Evolutionary conservation across 2,888 invertebrate species (phyloP).

Genomic region (Caenorhabditis sulstoni): DNA sequence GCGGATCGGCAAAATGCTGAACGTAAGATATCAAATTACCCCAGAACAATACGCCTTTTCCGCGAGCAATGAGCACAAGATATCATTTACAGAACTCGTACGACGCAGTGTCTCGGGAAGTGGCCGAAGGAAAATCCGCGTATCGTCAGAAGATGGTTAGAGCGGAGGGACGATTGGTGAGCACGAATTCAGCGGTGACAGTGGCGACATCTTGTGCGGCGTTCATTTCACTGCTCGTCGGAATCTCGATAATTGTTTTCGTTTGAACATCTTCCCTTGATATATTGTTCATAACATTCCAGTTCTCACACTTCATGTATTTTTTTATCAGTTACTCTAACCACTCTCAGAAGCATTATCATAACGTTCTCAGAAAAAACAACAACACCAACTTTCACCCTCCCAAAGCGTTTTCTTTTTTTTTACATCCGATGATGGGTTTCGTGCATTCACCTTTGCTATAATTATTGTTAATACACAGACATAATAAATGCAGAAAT

Average conservation of each 20-base stretch:
- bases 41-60: not conserved
- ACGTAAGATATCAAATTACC: slow-evolving; percentile 48
- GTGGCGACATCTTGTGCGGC: not conserved
- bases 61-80: slow-evolving; percentile 5
- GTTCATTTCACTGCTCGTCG: not conserved
- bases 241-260: no score
- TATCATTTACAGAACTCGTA: slow-evolving; percentile 56
- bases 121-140: slow-evolving; percentile 35
- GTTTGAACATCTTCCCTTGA: no score
- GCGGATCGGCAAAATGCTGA: slow-evolving; percentile 58
- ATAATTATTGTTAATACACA: slow-evolving; percentile 1
- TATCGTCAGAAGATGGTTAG: slow-evolving; percentile 42
- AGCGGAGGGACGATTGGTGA: slow-evolving; percentile 6
- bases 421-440: slow-evolving; percentile 30
- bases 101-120: slow-evolving; percentile 41
- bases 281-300: no score
- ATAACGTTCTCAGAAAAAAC: not conserved
- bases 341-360: no score
- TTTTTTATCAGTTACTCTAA: not conserved
- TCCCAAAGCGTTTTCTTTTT: no score
- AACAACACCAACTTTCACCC: no score
- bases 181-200: slow-evolving; percentile 16
- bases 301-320: not conserved
- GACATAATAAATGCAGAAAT: slow-evolving; percentile 7
- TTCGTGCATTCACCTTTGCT: slow-evolving; percentile 12